A percentile compares a stretch with the other conserved stretches of the same genome.
phyloP scores from a whole-genome alignment of 2,888 invertebrate species.

The Craniophora ligustri region DNA sequence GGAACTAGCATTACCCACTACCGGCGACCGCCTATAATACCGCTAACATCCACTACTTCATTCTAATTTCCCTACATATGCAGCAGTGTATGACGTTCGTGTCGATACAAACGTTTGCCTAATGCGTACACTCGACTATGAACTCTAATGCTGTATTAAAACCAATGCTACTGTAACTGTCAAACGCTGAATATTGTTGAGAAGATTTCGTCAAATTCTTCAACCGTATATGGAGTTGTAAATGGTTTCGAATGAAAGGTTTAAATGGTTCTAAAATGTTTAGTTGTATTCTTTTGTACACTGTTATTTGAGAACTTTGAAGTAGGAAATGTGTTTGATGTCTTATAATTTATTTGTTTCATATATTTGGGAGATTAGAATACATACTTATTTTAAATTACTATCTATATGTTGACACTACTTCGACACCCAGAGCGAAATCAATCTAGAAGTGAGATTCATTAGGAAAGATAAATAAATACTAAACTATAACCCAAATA shows the following conservation, averaged over 20 bases:
- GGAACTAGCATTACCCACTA: slow-evolving; percentile 60
- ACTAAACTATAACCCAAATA: slow-evolving; percentile 64
- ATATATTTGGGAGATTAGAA: background rate
- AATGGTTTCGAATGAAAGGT: slow-evolving; percentile 49
- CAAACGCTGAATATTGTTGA: slow-evolving; percentile 71
- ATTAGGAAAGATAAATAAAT: slow-evolving; percentile 40
- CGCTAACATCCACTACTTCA: slow-evolving; percentile 59
- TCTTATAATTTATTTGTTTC: background rate
- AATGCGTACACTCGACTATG: slow-evolving; percentile 52
- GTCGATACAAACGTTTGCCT: slow-evolving; percentile 25
- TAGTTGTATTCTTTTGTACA: slow-evolving; percentile 1
- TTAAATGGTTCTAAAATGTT: slow-evolving; percentile 42
- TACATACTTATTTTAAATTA: background rate
- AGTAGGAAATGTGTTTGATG: background rate
- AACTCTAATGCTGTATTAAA: slow-evolving; percentile 67
- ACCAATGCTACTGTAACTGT: slow-evolving; percentile 74
- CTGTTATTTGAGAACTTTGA: background rate
- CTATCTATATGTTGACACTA: background rate
- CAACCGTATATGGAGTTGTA: slow-evolving; percentile 57
- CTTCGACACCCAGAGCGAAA: slow-evolving; percentile 4
- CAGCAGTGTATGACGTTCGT: slow-evolving; percentile 68
- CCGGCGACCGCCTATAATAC: slow-evolving; percentile 65
- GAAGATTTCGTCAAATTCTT: slow-evolving; percentile 69
- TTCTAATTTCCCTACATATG: slow-evolving; percentile 57
- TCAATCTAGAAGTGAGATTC: slow-evolving; percentile 21